phyloP scores from a whole-genome alignment of 2,888 invertebrate genomes.

The Lycophotia porphyrea region DNA sequence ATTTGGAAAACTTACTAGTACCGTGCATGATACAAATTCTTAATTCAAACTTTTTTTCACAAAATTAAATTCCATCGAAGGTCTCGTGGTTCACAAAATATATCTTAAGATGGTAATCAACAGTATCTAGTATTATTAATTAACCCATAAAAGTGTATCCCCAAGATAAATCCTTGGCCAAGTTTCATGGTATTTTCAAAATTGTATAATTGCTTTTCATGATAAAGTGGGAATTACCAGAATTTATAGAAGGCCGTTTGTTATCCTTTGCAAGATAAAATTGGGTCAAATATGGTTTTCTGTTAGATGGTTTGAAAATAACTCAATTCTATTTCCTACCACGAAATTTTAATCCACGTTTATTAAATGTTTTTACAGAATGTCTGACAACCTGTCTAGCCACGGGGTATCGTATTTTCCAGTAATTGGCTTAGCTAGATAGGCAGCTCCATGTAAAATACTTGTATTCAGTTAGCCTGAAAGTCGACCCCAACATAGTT shows the following conservation, averaged over 20 bases:
- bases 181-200: constrained; percentile 21
- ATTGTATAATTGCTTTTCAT: constrained; percentile 39
- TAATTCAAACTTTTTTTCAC: too few species aligned
- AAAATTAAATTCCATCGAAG: neutral
- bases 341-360: neutral
- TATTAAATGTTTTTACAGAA: neutral
- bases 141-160: constrained; percentile 35
- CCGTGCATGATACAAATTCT: too few species aligned
- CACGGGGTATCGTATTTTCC: neutral
- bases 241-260: constrained; percentile 38
- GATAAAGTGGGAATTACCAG: constrained; percentile 39
- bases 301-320: neutral
- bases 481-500: neutral
- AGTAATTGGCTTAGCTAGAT: neutral
- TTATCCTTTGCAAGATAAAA: constrained; percentile 30
- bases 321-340: neutral
- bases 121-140: constrained; percentile 22
- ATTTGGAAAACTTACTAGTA: too few species aligned
- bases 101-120: neutral
- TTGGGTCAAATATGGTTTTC: neutral
- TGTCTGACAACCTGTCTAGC: neutral
- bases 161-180: constrained; percentile 14
- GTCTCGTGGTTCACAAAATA: neutral
- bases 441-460: neutral
- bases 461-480: neutral